Base-by-base conservation (phyloP, 2,888 invertebrate genomes). In the Leptinotarsa haldemani region DNA sequence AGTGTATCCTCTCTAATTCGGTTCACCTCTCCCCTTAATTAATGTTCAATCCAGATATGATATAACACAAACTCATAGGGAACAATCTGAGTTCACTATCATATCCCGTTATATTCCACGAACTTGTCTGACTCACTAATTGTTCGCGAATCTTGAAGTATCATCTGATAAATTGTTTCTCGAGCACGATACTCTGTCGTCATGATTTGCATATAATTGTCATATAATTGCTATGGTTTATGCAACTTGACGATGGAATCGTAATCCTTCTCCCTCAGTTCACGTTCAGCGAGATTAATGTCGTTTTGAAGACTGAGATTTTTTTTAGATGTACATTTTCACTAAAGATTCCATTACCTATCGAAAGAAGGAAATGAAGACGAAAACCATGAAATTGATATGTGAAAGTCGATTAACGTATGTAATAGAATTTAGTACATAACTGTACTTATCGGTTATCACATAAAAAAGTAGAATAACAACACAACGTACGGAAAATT, bases 201-300 rank as follows among this genome's bases (percentile, higher is more conserved):
- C 68, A 68, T 56, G 56, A 74, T 74, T 74, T 74, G 69, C 71
- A 74, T 74, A 71, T 74, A 70, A 74, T 74, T 68, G 68, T 74
- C 67, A 74, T 74, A 74, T 74, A 70, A 74, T 74, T 68, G 68
- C 70, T 61, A 15, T 58, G 64, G 74, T 65, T 68, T 58, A 68
- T 74, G 70, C 70, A 70, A 67, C 47, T 53, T 16, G 61, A 66
- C 53, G 70, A 70, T 73, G 47, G 63, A 70, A 74, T 74, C 70
- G 70, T 74, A 70, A 74, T 64, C 66, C 67, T 48, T 68, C 67
- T 22, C 18, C 1, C 40, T n/a, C 61, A n/a, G 61, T 25, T 61
- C 40, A 40, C 40, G 30, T n/a, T 61, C n/a, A 25, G 18, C n/a
- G 40, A n/a, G 40, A 40, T n/a, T 61, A 4, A 61, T 61, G n/a